A percentile compares a stretch with the other conserved stretches of the same genome.
Conservation (phyloP, 2,888 invertebrate genomes). For the Oasisia sp. region DNA sequence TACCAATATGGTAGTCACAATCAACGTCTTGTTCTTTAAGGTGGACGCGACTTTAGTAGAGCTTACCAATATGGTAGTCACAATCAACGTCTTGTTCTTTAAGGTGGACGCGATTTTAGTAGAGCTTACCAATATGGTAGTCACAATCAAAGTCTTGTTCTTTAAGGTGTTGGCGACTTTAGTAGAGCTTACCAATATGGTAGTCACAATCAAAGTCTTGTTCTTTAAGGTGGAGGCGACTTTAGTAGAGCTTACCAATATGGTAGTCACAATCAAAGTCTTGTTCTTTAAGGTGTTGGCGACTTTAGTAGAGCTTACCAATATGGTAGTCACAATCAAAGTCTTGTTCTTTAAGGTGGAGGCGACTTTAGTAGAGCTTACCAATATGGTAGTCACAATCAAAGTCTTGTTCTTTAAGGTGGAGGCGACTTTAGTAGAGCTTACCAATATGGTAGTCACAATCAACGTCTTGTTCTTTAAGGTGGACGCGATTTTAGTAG, state of each 20-base stretch:
- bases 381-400: conserved; percentile 85
- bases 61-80: conserved; percentile 82
- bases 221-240: conserved; percentile 67
- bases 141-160: conserved; percentile 90
- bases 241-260: conserved; percentile 68
- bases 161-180: conserved; percentile 42
- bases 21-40: conserved; percentile 81
- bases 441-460: conserved; percentile 83
- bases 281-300: conserved; percentile 72
- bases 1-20: conserved; percentile 84
- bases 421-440: conserved; percentile 36
- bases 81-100: conserved; percentile 85
- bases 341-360: conserved; percentile 77
- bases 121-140: conserved; percentile 77
- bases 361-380: conserved; percentile 38
- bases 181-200: conserved; percentile 72
- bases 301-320: conserved; percentile 62
- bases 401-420: conserved; percentile 80
- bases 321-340: conserved; percentile 87
- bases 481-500: conserved; percentile 36
- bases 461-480: conserved; percentile 83
- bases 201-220: conserved; percentile 90
- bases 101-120: conserved; percentile 41
- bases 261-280: conserved; percentile 89
- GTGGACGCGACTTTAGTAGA: conserved; percentile 37